Evolutionary conservation across 2,888 invertebrate species (phyloP).

Genomic region (Odiellus spinosus): DNA sequence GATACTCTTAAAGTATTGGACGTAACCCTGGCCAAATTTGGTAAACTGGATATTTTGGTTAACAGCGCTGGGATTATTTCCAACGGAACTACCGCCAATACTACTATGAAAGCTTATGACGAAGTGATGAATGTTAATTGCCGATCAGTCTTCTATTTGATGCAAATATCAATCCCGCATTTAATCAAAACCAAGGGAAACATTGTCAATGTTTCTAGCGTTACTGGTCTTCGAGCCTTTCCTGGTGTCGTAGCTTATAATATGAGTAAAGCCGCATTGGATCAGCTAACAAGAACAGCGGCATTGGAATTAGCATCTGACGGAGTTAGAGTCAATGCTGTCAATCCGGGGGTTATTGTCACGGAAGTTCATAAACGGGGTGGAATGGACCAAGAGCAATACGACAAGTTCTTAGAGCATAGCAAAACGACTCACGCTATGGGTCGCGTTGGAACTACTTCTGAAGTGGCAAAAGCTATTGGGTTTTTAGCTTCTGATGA

Average conservation of each 20-base stretch:
- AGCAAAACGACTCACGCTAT: slow-evolving; percentile 78
- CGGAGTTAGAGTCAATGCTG: neutral
- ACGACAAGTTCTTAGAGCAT: slow-evolving; percentile 61
- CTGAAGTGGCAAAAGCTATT: slow-evolving; percentile 77
- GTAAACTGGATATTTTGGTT: slow-evolving; percentile 46
- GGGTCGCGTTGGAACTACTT: slow-evolving; percentile 62
- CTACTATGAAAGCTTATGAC: slow-evolving; percentile 72
- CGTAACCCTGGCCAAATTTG: slow-evolving; percentile 53
- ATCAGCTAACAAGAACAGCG: slow-evolving; percentile 82
- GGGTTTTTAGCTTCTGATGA: slow-evolving; percentile 77
- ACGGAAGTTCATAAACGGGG: slow-evolving; percentile 75
- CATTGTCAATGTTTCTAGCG: slow-evolving; percentile 89
- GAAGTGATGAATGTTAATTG: slow-evolving; percentile 77
- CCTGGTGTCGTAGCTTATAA: slow-evolving; percentile 72
- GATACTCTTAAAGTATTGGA: slow-evolving; percentile 55
- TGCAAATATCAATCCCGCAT: slow-evolving; percentile 73
- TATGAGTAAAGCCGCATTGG: slow-evolving; percentile 75
- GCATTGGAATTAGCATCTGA: slow-evolving; percentile 44
- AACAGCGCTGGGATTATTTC: slow-evolving; percentile 41
- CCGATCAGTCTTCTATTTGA: slow-evolving; percentile 41
- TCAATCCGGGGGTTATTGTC: slow-evolving; percentile 70
- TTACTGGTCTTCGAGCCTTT: slow-evolving; percentile 77
- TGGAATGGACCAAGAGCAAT: slow-evolving; percentile 65
- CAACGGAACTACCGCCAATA: slow-evolving; percentile 65
- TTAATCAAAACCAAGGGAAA: slow-evolving; percentile 55